Base-by-base conservation (phyloP, 2,888 invertebrate genomes). In the Morinoia aosen region DNA sequence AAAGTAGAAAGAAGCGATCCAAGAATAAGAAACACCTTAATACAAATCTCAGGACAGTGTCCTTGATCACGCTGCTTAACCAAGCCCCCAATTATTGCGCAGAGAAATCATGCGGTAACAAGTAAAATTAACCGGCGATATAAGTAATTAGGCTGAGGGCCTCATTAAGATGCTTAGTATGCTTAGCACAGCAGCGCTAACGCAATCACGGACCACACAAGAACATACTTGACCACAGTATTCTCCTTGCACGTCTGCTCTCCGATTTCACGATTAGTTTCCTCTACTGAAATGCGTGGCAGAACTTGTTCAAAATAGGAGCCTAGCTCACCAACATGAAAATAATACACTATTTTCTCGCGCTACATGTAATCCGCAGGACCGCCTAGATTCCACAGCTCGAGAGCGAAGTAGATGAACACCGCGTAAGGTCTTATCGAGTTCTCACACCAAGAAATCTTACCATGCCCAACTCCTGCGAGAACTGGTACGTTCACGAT, bases 141-240 rank as follows among this genome's bases (percentile, higher is more conserved):
- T 57, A 76, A 64, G 61, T 57, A 95, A 58, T 57, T 10, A 76
- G 76, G 88, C 33, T 57, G 95, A 57, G n/a, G 95, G 88, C 48
- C 25, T 90, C 90, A 90, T 90, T 90, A 90, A 90, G 8, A 14
- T 39, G 40, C 40, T 90, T 48, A 90, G 48, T 48, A 90, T 90
- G 40, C 90, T 16, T 1, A 48, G n/a, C 88, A 88, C 88, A 12
- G 12, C 40, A 39, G 33, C 48, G 90, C 40, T 40, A 48, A 90
- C 40, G 90, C 90, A 97, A 64, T 94, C 58, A 64, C 33, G 48
- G 57, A 57, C 91, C 91, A 58, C 88, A 61, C 95, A 58, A 64
- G 58, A 48, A 88, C 76, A 58, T 95, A 90, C n/a, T 90, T 56
- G 88, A 90, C 76, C 76, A 76, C 76, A 76, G 33, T 7, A 76